These are phyloP conservation scores for Oscheius sp. DNA, from an alignment of 2,888 invertebrate genomes.

Conservation along the genomic window DNA sequence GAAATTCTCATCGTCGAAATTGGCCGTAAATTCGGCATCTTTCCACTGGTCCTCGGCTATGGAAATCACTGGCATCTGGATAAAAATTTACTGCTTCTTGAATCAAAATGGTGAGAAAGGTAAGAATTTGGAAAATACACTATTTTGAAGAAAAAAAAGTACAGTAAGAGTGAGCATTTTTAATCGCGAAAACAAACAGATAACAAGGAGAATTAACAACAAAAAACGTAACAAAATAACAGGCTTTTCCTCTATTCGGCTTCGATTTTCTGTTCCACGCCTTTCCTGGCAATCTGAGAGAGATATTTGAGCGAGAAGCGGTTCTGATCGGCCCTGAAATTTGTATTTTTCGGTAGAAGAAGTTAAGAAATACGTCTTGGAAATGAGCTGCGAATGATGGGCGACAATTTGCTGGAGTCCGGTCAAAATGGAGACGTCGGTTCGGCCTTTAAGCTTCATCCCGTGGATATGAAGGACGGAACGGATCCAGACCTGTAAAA, in stretches of 20 bases:
- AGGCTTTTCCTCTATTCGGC: conserved; percentile 1
- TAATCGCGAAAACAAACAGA: conserved; percentile 29
- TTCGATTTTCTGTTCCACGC: not conserved
- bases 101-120: not conserved
- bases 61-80: conserved; percentile 33
- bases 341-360: not conserved
- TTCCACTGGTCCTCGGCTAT: conserved; percentile 41
- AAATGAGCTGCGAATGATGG: conserved; percentile 53
- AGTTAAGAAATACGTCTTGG: conserved; percentile 41
- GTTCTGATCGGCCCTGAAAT: conserved; percentile 60
- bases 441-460: conserved; percentile 57
- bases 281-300: conserved; percentile 36
- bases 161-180: conserved; percentile 13
- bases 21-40: conserved; percentile 39
- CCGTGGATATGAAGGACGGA: conserved; percentile 60
- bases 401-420: conserved; percentile 65
- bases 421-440: conserved; percentile 60
- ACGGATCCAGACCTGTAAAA: conserved; percentile 56
- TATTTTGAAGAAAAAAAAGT: not conserved
- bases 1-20: conserved; percentile 52
- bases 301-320: conserved; percentile 57
- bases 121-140: not conserved
- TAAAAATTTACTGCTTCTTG: conserved; percentile 1
- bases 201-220: conserved; percentile 29
- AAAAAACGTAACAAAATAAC: conserved; percentile 18